These are phyloP conservation scores for Bubalus kerabau DNA, from an alignment of 2,113 vertebrate genomes.

Conservation along the genomic window DNA sequence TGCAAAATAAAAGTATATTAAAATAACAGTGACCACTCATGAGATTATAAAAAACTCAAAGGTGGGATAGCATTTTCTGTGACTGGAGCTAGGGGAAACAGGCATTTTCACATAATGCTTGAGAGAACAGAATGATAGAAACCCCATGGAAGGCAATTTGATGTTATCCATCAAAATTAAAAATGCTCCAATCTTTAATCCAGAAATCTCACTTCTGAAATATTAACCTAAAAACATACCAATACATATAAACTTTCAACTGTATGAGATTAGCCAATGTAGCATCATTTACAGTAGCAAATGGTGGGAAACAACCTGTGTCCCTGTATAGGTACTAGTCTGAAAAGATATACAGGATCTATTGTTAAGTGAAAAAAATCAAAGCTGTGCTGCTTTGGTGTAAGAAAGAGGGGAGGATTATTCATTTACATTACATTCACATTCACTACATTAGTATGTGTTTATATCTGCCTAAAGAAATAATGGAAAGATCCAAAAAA, in stretches of 20 bases:
- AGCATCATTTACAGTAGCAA: background rate
- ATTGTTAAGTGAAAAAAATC: background rate
- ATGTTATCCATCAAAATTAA: background rate
- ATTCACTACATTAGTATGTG: background rate
- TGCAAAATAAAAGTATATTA: background rate
- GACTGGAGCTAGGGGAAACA: background rate
- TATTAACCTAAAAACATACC: background rate
- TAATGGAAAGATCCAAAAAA: background rate
- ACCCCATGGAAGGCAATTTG: background rate
- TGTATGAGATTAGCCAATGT: background rate
- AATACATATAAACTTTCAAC: background rate
- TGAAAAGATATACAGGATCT: background rate
- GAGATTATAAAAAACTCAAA: background rate
- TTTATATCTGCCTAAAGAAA: background rate
- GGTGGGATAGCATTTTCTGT: background rate
- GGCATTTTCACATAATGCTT: background rate
- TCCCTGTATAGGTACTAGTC: background rate
- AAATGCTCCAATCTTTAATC: background rate
- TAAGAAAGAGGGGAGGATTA: background rate
- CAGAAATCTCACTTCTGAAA: background rate
- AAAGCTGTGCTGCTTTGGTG: background rate
- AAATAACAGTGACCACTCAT: background rate
- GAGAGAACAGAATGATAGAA: background rate
- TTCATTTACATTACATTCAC: background rate
- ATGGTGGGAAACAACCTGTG: background rate